Evolutionary conservation across 2,797 vertebrate species (phyloP).

Genomic region (Valencia hispanica): DNA sequence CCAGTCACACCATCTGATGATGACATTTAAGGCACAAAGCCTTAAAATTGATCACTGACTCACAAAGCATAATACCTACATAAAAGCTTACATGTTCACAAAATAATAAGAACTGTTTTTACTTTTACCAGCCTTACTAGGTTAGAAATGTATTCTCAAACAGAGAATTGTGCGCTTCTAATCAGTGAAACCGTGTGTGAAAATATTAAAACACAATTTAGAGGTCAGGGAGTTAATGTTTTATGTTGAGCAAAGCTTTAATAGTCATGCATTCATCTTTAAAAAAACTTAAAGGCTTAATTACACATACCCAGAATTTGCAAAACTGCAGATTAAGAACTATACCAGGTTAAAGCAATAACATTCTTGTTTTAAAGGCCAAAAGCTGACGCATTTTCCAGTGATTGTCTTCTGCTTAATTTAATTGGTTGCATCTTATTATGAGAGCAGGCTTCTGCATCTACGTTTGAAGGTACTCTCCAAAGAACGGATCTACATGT

Average conservation of each 20-base stretch:
- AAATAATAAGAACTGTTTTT: not conserved
- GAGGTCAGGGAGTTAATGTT: not conserved
- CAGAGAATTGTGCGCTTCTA: too few species aligned
- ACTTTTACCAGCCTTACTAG: not conserved
- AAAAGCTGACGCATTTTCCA: not conserved
- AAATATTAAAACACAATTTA: not conserved
- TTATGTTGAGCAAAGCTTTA: not conserved
- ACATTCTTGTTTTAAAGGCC: not conserved
- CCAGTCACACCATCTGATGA: not conserved
- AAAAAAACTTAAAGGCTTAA: not conserved
- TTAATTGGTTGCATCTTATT: not conserved
- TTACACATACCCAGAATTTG: not conserved
- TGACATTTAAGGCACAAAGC: slow-evolving; percentile 6
- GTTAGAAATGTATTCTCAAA: not conserved
- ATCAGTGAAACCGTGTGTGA: not conserved
- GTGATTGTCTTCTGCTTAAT: too few species aligned
- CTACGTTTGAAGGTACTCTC: not conserved
- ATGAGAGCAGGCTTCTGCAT: not conserved
- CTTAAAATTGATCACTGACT: slow-evolving; percentile 1
- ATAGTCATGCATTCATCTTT: not conserved
- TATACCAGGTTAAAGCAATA: not conserved
- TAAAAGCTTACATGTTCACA: not conserved
- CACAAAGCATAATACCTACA: not conserved
- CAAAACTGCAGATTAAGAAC: not conserved
- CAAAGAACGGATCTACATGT: too few species aligned